phyloP scores from a whole-genome alignment of 2,113 vertebrate genomes.

The Zosterops lateralis region DNA sequence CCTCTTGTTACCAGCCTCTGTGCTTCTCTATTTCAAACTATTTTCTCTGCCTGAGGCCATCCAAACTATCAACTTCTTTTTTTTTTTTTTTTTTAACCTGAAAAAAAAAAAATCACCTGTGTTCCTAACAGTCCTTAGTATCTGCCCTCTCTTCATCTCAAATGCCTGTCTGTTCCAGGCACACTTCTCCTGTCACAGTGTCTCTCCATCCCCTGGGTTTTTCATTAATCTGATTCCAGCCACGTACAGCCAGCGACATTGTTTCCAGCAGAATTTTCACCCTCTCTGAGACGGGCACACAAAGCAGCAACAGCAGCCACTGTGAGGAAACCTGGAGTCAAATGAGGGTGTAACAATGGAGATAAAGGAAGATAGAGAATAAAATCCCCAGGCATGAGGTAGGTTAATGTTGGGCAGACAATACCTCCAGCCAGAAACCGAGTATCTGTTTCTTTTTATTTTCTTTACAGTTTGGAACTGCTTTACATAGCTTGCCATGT shows the following conservation, averaged over 20 bases:
- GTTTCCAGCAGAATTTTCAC: not conserved
- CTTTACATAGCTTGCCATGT: not conserved
- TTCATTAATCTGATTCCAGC: not conserved
- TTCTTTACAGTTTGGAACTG: not conserved
- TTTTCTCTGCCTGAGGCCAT: not conserved
- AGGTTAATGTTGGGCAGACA: not conserved
- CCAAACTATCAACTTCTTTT: not conserved
- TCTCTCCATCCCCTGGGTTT: not conserved
- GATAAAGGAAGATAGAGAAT: not conserved
- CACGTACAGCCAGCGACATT: accelerated
- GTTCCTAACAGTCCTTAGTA: not conserved
- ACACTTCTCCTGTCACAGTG: not conserved
- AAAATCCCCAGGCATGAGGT: not conserved
- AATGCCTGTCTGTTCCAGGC: not conserved
- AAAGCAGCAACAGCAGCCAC: not conserved
- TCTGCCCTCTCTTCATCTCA: not conserved
- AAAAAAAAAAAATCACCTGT: not conserved
- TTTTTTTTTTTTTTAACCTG: not conserved
- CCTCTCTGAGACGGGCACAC: not conserved
- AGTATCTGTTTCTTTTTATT: not conserved
- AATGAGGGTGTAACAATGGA: not conserved
- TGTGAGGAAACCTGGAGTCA: not conserved
- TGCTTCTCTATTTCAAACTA: not conserved
- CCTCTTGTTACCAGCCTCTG: not conserved
- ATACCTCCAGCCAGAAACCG: not conserved